Evolutionary conservation across 2,113 vertebrate species (phyloP), one percentile per base, ranked within the genome.

Genomic region (Epinephelus moara): DNA sequence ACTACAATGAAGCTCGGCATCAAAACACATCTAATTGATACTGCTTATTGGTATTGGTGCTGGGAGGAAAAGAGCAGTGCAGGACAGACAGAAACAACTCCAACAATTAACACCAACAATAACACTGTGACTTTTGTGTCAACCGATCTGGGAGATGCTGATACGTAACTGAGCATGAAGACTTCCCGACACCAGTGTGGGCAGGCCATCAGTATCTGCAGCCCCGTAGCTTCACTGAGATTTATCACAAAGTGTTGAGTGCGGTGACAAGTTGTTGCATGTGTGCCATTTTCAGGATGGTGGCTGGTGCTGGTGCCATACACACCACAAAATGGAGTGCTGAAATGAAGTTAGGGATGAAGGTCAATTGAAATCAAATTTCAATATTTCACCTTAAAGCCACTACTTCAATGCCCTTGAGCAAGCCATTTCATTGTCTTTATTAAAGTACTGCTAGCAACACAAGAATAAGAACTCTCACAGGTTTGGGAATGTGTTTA

Each of bases 221-320:
- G 68, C 27, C 37, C 59, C 27, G 57, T 52, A 73, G 50, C 74
- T 64, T 85, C 19, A 10, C 75, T 87, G 30, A 81, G 70, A 90
- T 77, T 75, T 70, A 76, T 86, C 83, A 87, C 77, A 69, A 76
- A 81, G 83, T 88, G 92, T 80, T 70, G 81, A 85, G 61, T 49
- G 56, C 6, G 18, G 52, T 88, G 87, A 89, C 76, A 85, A 71
- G 71, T 84, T 80, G 42, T 69, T 82, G 85, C 64, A 80, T 50
- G 25, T 78, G 70, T 81, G 83, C 73, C 84, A 85, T 85, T 84
- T 86, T 62, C 73, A 84, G 84, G 62, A 49, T 59, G 45, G 75
- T 60, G 17, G 3, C 25, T 3, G 61, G 56, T 73, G 71, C 64
- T 74, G 3, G 66, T 81, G 61, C 52, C 56, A 52, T 87, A 23